Base-by-base conservation (phyloP, 2,113 vertebrate genomes). In the Ranitomeya variabilis region DNA sequence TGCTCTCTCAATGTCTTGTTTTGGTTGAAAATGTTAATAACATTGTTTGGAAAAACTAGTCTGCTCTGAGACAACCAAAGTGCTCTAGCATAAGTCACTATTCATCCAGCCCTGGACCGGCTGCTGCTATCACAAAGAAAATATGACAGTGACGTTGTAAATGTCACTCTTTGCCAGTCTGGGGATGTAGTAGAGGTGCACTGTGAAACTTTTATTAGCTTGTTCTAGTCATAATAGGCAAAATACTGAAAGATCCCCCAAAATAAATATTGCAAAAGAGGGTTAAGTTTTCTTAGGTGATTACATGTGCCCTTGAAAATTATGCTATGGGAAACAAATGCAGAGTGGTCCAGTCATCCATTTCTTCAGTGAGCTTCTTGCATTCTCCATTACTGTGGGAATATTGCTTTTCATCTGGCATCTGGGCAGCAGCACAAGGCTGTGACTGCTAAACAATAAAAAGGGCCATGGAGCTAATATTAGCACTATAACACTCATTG, bases 141-240 rank as follows among this genome's bases (percentile, higher is more conserved):
- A 89, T 89, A 89, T n/a, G 45, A 84, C 60, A 85, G 59, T 89
- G 82, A 89, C 81, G 81, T 89, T 80, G 16, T 16, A 89, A 76
- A 89, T 64, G 71, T 89, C 74, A 78, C 31, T 26, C 10, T 31
- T 76, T 52, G 3, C n/a, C 45, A 89, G 77, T 10, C 2, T 55
- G 37, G 16, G 37, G 16, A 64, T 54, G 45, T 52, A 84, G 83
- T 62, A 78, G 23, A 84, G 81, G 84, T n/a, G 73, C 19, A 84
- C 73, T 84, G 45, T 11, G 16, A 59, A 73, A 26, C 60, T 78
- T 69, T 89, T 84, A 84, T 55, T 89, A 89, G 87, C 45, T n/a
- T 84, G 3, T 59, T 57, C 18, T 73, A 78, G 60, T 79, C 73
- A 9, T 62, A 88, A 77, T 64, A 60, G 69, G 57, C 23, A 67